These are phyloP conservation scores for Drosophila rhopaloa DNA, from an alignment of 1,140 invertebrate genomes.

Conservation along the genomic window DNA sequence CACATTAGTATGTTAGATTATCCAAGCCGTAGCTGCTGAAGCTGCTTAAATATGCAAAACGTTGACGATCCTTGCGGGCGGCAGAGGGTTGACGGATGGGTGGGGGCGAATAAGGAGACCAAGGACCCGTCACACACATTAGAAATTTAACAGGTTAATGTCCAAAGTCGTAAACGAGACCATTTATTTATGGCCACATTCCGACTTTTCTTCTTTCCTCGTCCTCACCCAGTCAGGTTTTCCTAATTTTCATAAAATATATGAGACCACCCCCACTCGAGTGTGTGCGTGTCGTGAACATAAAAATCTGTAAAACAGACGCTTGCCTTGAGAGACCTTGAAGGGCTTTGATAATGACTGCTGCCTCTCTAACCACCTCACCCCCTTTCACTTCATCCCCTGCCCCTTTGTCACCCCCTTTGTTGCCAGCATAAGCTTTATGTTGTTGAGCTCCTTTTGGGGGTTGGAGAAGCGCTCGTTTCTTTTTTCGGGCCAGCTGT, in stretches of 20 bases:
- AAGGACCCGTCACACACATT: slow-evolving; percentile 71
- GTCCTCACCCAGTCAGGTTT: slow-evolving; percentile 15
- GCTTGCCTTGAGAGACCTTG: slow-evolving; percentile 60
- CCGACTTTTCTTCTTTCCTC: slow-evolving; percentile 33
- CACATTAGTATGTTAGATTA: slow-evolving; percentile 80
- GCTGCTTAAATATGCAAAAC: slow-evolving; percentile 81
- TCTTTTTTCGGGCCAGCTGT: slow-evolving; percentile 55
- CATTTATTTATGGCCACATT: slow-evolving; percentile 81
- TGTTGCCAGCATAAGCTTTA: slow-evolving; percentile 59
- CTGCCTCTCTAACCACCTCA: slow-evolving; percentile 23
- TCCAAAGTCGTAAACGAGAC: slow-evolving; percentile 83
- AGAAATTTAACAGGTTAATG: slow-evolving; percentile 83
- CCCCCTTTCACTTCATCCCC: neutral
- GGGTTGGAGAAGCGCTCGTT: slow-evolving; percentile 42
- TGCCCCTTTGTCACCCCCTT: slow-evolving; percentile 35
- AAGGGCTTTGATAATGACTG: slow-evolving; percentile 78
- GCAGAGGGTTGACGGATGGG: neutral
- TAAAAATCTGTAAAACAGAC: slow-evolving; percentile 67
- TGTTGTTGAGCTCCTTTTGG: slow-evolving; percentile 55
- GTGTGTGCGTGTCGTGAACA: slow-evolving; percentile 62
- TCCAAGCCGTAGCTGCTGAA: slow-evolving; percentile 62
- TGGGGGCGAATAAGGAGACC: slow-evolving; percentile 33
- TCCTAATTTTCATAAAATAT: slow-evolving; percentile 74
- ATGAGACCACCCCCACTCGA: slow-evolving; percentile 19
- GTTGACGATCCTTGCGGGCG: slow-evolving; percentile 51